These are phyloP conservation scores for Hirtodrosophila confusa DNA, from an alignment of 2,888 invertebrate species.

Conservation along the genomic window DNA sequence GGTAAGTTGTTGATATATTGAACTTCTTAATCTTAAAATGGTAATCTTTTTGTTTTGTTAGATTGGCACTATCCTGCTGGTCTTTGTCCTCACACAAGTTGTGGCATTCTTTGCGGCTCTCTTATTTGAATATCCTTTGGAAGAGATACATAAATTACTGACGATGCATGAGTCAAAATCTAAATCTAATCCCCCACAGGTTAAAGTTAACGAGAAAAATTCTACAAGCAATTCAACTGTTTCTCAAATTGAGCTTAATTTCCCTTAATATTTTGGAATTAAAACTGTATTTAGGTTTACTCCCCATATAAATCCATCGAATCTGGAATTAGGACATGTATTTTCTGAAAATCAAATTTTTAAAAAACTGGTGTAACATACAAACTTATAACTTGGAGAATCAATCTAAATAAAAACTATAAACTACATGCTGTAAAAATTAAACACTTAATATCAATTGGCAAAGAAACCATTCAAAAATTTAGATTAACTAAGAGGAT, in stretches of 20 bases:
- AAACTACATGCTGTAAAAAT: no score
- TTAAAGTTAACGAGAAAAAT: slow-evolving; percentile 9
- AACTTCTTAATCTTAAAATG: neutral
- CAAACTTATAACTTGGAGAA: no score
- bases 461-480: no score
- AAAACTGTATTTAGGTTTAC: no score
- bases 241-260: slow-evolving; percentile 30
- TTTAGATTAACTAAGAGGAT: no score
- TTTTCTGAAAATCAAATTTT: no score
- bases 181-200: neutral
- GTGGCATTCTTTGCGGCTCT: slow-evolving; percentile 67
- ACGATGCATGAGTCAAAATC: slow-evolving; percentile 12
- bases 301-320: no score
- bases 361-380: no score
- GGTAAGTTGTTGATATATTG: slow-evolving; percentile 57
- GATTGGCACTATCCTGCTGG: slow-evolving; percentile 52
- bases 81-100: slow-evolving; percentile 63
- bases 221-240: neutral
- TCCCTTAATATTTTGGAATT: slow-evolving; percentile 4
- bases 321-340: no score
- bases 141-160: slow-evolving; percentile 51
- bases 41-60: slow-evolving; percentile 13
- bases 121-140: slow-evolving; percentile 75
- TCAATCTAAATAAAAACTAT: no score
- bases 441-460: no score